Conservation (phyloP, 2,888 invertebrate genomes). For the Dicranocentrus wangi region DNA sequence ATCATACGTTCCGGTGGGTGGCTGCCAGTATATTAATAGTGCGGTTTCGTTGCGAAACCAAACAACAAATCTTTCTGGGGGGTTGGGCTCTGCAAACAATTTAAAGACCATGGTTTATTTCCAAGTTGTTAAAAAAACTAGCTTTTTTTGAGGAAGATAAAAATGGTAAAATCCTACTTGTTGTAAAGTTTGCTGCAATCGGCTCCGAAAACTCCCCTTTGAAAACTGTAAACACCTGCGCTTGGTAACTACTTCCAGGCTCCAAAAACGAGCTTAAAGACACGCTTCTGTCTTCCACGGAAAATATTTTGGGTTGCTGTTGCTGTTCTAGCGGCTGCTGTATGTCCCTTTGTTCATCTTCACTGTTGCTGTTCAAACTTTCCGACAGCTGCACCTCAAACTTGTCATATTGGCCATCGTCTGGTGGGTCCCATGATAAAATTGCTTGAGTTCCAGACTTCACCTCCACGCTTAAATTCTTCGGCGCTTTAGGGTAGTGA, state of each 20-base stretch:
- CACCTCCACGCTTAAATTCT: conserved; percentile 55
- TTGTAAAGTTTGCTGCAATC: conserved; percentile 57
- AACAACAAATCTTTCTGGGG: conserved; percentile 66
- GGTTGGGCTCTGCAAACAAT: conserved; percentile 57
- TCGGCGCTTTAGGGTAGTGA: conserved; percentile 38
- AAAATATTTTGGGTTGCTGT: conserved; percentile 57
- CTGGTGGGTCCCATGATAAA: conserved; percentile 63
- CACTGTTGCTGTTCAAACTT: conserved; percentile 7
- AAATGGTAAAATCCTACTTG: conserved; percentile 36
- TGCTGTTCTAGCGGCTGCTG: conserved; percentile 43
- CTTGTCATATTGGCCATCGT: conserved; percentile 49
- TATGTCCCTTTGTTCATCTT: conserved; percentile 43
- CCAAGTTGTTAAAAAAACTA: too few species aligned
- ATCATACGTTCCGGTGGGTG: conserved; percentile 63
- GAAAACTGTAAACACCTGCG: conserved; percentile 59
- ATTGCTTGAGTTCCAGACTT: conserved; percentile 54
- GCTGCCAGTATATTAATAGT: conserved; percentile 66
- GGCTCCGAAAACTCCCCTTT: conserved; percentile 46
- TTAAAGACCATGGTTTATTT: not conserved
- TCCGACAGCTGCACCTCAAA: conserved; percentile 51
- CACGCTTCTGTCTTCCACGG: conserved; percentile 57
- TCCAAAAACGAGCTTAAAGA: conserved; percentile 58
- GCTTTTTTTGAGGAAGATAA: not conserved
- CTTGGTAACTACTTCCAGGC: conserved; percentile 65
- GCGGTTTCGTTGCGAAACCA: conserved; percentile 68